Evolutionary conservation across 1,140 invertebrate species (phyloP), one percentile per base, ranked within the genome.

Genomic region (Drosophila bifasciata): DNA sequence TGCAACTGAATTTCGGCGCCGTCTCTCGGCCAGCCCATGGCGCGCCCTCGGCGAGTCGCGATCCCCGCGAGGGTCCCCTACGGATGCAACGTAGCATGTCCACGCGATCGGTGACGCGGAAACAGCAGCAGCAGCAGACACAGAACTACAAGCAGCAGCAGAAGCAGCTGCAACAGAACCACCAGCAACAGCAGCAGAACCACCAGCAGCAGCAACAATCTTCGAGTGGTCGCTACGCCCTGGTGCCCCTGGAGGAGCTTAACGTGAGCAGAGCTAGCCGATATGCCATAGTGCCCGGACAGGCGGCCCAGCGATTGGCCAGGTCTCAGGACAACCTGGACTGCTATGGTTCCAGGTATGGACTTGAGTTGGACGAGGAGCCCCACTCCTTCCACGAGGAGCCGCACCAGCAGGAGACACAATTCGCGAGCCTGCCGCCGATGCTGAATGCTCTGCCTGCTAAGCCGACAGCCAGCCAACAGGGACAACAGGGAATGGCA

Each of bases 161-260:
- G 23, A 85, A 79, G 21, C 70, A 68, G 7, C 69, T 68, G 23
- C 74, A 62, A 1, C 68, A 48, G 15, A 45, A 48, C 7, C 41
- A 44, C 15, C 43, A 50, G 9, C 41, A 44, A 17, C 60, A 70
- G 0, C 71, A 57, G 9, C 66, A 49, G 23, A 76, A 58, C 46
- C 80, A 73, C 56, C 88, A 81, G 61, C 67, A 73, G 57, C 88
- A 81, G 61, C 67, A 73, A 19, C 57, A 41, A 11, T 51, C 78
- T 13, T 90, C 77, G 19, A 73, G 67, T 49, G 90, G 84, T 15
- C 86, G 92, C 50, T 93, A 92, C 76, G 92, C 92, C 9, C 67
- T 93, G 46, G 92, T 93, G 36, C 92, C 92, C 5, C 70, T 92
- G 5, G 92, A 92, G 57, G 92, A 93, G 51, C 75, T 92, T 16